Conservation (phyloP, 2,888 invertebrate genomes). For the Onthophagus sagittarius region DNA sequence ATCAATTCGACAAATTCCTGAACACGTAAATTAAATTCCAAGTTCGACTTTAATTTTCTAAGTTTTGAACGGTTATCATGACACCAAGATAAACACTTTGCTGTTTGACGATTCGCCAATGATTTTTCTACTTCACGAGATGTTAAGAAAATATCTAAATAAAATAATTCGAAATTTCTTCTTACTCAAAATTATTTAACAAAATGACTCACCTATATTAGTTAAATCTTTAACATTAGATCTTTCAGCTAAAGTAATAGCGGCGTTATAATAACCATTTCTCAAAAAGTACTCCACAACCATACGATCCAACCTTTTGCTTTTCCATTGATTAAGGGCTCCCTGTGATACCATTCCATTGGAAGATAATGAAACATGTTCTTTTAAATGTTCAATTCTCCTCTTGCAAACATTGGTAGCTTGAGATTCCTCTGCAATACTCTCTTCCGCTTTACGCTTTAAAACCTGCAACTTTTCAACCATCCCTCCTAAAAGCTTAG, state of each 20-base stretch:
- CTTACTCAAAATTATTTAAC: background rate
- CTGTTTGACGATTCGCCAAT: conserved; percentile 74
- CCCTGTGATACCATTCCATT: conserved; percentile 49
- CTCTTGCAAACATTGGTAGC: conserved; percentile 89
- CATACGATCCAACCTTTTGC: conserved; percentile 89
- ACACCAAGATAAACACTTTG: conserved; percentile 91
- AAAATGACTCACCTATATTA: conserved; percentile 67
- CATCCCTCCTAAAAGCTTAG: conserved; percentile 79
- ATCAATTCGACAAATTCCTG: conserved; percentile 96
- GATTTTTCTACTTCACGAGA: conserved; percentile 86
- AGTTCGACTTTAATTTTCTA: conserved; percentile 86
- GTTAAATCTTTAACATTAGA: conserved; percentile 81
- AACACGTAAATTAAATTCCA: conserved; percentile 91
- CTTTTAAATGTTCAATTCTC: conserved; percentile 87
- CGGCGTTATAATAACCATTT: conserved; percentile 93
- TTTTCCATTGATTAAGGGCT: conserved; percentile 73
- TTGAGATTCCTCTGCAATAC: conserved; percentile 85
- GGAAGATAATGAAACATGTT: conserved; percentile 56
- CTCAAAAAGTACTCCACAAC: conserved; percentile 93
- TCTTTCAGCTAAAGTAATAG: conserved; percentile 79
- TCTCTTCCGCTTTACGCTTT: conserved; percentile 93
- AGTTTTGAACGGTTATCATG: conserved; percentile 94
- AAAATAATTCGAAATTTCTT: background rate
- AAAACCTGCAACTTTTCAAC: conserved; percentile 83
- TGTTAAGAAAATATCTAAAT: conserved; percentile 73